Base-by-base conservation (phyloP, 2,113 vertebrate species). In the Rissa tridactyla region DNA sequence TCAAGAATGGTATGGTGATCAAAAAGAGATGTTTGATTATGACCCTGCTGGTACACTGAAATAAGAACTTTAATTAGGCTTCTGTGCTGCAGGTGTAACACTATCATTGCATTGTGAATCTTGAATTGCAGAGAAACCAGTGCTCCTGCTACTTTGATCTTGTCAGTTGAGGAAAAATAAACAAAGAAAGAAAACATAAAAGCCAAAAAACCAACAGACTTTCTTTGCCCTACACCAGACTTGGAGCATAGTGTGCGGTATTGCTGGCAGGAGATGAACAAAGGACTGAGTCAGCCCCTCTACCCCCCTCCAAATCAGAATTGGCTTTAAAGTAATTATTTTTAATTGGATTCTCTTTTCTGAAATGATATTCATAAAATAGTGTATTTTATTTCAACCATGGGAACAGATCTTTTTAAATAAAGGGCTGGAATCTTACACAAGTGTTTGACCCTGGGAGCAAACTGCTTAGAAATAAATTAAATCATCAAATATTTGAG, bases 31-130 rank as follows among this genome's bases (percentile, higher is more conserved):
- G 23, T n/a, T 66, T 22, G 47, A 44, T 2, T 4, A 25, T 57
- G 69, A 47, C 72, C 22, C 44, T 77, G 52, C 55, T 70, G 47
- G 25, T 23, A 21, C 42, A 42, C 36, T 1, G 1, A 25, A 54
- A 13, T 5, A n/a, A 44, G 27, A 27, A 18, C 72, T 55, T 23
- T 12, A 13, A 0, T 4, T 49, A 61, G 47, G 64, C 27, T 47
- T 68, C 38, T 11, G 3, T 27, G 52, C 51, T 64, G 51, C 51
- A 60, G 44, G 36, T 22, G 29, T 30, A 29, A 49, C 21, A 1
- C 30, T 22, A 11, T 2, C 26, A 64, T 75, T 62, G 27, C 58
- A 73, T 20, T 0, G 0, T 0, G 1, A 22, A 25, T 55, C 40
- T 23, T 30, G 38, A 44, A 46, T 10, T 40, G 69, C 27, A 44